These are phyloP conservation scores for Drosophila novamexicana DNA, from an alignment of 1,140 invertebrate genomes.

Conservation along the genomic window DNA sequence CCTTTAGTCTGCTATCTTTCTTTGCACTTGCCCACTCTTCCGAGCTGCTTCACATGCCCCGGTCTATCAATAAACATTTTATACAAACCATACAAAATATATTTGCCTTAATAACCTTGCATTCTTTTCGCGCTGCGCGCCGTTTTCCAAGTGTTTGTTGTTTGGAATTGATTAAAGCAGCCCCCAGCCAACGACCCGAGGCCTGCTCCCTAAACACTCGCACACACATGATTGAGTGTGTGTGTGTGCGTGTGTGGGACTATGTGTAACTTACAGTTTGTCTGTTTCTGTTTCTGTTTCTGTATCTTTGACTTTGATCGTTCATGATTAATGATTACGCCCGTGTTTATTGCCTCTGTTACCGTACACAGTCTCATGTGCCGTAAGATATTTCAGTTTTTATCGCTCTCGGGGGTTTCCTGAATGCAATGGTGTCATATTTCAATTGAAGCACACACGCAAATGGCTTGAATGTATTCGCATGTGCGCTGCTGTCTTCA, in stretches of 20 bases:
- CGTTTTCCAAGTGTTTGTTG: constrained; percentile 65
- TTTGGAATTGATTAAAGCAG: constrained; percentile 77
- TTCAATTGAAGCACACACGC: constrained; percentile 58
- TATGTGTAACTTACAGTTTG: not conserved
- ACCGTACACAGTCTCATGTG: constrained; percentile 23
- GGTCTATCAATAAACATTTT: constrained; percentile 57
- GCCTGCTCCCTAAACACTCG: constrained; percentile 64
- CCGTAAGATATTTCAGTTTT: constrained; percentile 55
- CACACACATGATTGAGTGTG: constrained; percentile 59
- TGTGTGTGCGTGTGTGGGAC: constrained; percentile 30
- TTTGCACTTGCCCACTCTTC: not conserved
- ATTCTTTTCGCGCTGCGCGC: constrained; percentile 56
- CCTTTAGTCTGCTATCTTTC: constrained; percentile 1
- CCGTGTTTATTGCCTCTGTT: constrained; percentile 72
- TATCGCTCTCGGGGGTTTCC: constrained; percentile 52
- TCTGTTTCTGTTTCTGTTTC: constrained; percentile 37
- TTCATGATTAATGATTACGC: constrained; percentile 78
- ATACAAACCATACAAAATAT: constrained; percentile 46
- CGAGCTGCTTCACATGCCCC: constrained; percentile 7
- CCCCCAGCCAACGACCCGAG: constrained; percentile 55
- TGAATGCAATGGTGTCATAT: constrained; percentile 51
- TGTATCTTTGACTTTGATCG: constrained; percentile 80
- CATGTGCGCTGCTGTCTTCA: constrained; percentile 2
- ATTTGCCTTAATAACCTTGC: constrained; percentile 68
- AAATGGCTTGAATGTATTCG: constrained; percentile 38